Conservation (phyloP, 1,140 invertebrate genomes). For the Saxidomus purpurata region DNA sequence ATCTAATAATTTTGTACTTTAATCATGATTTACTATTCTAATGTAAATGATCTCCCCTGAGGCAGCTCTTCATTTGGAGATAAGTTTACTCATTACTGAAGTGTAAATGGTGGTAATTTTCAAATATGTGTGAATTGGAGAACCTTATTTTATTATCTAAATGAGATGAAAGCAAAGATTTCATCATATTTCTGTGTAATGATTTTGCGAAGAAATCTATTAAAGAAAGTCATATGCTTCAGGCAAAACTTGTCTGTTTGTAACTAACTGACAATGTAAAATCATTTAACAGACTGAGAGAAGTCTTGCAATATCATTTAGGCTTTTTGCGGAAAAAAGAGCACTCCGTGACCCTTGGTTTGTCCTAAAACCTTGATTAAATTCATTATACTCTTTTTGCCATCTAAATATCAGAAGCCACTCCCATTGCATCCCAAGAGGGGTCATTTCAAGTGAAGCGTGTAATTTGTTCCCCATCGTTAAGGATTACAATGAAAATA, state of each 20-base stretch:
- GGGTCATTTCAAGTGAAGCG: constrained; percentile 35
- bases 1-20: neutral
- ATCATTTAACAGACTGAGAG: too few relatives aligned
- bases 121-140: neutral
- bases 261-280: too few relatives aligned
- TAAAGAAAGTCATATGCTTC: too few relatives aligned
- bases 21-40: neutral
- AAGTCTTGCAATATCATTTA: neutral
- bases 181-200: too few relatives aligned
- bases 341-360: neutral
- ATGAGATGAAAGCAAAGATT: too few relatives aligned
- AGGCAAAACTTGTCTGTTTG: too few relatives aligned
- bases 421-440: constrained; percentile 7
- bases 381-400: constrained; percentile 38
- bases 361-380: constrained; percentile 22
- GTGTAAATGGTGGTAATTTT: neutral
- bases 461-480: constrained; percentile 40
- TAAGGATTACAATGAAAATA: constrained; percentile 10
- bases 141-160: too few relatives aligned
- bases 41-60: constrained; percentile 13
- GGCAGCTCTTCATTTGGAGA: constrained; percentile 15
- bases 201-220: too few relatives aligned
- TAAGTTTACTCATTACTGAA: neutral
- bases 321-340: neutral
- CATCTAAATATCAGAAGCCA: constrained; percentile 39